These are phyloP conservation scores for Procavia capensis DNA, from an alignment of 2,113 vertebrate species.

Conservation along the genomic window DNA sequence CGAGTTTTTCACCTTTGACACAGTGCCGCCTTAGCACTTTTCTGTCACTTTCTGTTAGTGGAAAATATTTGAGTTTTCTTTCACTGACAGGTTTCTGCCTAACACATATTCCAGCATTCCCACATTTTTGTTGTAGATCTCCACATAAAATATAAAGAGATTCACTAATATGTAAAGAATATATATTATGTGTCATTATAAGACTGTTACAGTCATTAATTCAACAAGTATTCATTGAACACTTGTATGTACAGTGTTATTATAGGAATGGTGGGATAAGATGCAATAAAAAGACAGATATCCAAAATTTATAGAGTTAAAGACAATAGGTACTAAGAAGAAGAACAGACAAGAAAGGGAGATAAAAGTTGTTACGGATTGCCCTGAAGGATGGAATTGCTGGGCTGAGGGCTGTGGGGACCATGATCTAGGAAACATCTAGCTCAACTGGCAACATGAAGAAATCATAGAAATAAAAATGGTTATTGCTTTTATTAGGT, in stretches of 20 bases:
- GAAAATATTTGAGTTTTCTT: background rate
- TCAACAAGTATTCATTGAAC: conserved; percentile 3
- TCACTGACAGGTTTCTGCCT: background rate
- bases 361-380: background rate
- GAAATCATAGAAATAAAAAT: too few species aligned
- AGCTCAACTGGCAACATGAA: too few species aligned
- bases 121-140: background rate
- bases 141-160: background rate
- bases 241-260: background rate
- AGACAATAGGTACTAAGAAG: background rate
- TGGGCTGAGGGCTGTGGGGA: too few species aligned
- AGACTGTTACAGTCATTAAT: background rate
- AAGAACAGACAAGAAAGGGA: background rate
- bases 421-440: too few species aligned
- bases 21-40: background rate
- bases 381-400: too few species aligned
- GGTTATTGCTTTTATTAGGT: too few species aligned
- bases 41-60: background rate
- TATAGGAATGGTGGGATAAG: background rate
- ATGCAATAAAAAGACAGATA: background rate
- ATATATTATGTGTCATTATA: background rate
- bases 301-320: background rate
- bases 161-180: background rate
- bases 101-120: too few species aligned
- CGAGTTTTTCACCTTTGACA: background rate